Percentiles rank a stretch among this genome's conserved stretches.
Conservation (phyloP, 2,113 vertebrate species). For the Clupea harengus region DNA sequence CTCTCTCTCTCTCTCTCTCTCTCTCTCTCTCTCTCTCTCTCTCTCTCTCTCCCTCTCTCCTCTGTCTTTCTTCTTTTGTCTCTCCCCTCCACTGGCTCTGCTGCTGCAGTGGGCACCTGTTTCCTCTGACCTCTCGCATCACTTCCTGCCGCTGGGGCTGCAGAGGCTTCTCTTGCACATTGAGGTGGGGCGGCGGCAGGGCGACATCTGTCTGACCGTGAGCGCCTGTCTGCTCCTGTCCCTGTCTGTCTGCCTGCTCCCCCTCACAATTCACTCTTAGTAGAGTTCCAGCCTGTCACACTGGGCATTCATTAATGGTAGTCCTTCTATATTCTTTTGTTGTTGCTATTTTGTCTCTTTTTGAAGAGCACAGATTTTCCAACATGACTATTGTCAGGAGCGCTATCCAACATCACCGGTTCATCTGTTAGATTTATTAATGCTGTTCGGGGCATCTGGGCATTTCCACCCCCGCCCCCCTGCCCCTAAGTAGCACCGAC, state of each 20-base stretch:
- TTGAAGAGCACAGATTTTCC: neutral
- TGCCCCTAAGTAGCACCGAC: too few relatives aligned
- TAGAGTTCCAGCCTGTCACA: too few relatives aligned
- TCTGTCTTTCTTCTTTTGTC: neutral
- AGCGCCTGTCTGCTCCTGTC: neutral
- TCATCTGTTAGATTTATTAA: neutral
- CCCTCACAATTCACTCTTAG: too few relatives aligned
- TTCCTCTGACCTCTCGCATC: conserved; percentile 1
- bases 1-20: neutral
- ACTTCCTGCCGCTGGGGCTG: neutral
- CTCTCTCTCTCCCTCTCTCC: neutral
- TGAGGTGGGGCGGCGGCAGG: neutral
- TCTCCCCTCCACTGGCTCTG: neutral
- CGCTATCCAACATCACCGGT: neutral
- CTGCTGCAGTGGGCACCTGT: neutral
- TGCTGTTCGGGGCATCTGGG: too few relatives aligned
- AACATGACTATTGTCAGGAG: neutral
- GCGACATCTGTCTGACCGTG: neutral
- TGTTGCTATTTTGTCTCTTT: neutral
- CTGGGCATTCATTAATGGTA: neutral
- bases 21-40: neutral
- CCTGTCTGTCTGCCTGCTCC: too few relatives aligned
- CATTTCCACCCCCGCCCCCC: too few relatives aligned
- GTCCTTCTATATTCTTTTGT: neutral
- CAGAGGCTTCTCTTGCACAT: neutral